phyloP scores from a whole-genome alignment of 2,888 invertebrate genomes.

The Meta bourneti region DNA sequence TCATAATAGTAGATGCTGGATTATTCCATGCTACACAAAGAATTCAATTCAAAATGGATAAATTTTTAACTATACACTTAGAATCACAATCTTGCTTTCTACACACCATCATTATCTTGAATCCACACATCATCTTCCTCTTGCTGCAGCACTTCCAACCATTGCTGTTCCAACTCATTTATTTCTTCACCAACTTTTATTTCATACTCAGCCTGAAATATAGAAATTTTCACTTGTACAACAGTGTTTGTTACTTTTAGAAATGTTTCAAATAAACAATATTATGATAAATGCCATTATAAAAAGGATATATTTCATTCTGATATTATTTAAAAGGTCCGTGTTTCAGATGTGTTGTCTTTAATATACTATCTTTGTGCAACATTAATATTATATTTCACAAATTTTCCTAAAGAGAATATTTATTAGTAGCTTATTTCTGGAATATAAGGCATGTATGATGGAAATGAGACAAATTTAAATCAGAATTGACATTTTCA shows the following conservation, averaged over 20 bases:
- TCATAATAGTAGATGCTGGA: background rate
- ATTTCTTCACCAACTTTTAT: slow-evolving; percentile 66
- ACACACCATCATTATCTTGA: slow-evolving; percentile 56
- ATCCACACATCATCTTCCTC: slow-evolving; percentile 68
- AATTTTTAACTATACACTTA: background rate
- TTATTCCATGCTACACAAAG: background rate
- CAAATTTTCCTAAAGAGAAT: too few species aligned
- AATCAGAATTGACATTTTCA: too few species aligned
- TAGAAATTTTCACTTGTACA: slow-evolving; percentile 18
- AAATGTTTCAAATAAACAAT: background rate
- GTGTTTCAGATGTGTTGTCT: too few species aligned
- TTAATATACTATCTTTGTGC: too few species aligned
- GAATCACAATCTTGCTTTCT: slow-evolving; percentile 1
- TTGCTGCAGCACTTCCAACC: slow-evolving; percentile 56
- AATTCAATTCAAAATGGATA: background rate
- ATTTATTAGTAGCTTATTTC: too few species aligned
- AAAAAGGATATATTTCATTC: too few species aligned
- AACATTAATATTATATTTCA: too few species aligned
- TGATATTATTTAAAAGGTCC: too few species aligned
- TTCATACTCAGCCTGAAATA: slow-evolving; percentile 70
- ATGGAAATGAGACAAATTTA: too few species aligned
- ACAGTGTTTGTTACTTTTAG: background rate
- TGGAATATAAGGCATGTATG: too few species aligned
- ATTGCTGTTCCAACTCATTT: slow-evolving; percentile 60
- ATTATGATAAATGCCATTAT: too few species aligned